Percentiles rank a stretch among this genome's conserved stretches.
These are phyloP conservation scores for Eupsilia transversa DNA, from an alignment of 2,888 invertebrate genomes.

Conservation along the genomic window DNA sequence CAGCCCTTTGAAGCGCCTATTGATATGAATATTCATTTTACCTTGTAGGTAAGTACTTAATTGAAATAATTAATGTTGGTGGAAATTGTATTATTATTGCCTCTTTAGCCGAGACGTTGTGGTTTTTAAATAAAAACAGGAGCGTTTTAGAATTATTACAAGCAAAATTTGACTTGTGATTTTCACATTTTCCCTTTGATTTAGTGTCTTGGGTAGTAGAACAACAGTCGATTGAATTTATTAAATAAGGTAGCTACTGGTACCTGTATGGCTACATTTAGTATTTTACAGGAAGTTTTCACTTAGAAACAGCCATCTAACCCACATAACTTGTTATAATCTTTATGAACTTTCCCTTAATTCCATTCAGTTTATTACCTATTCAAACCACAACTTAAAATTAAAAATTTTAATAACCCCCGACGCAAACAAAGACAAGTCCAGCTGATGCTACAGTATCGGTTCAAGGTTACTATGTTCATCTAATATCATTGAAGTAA, in stretches of 20 bases:
- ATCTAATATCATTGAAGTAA: too few species aligned
- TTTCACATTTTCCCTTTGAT: background rate
- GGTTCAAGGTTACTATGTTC: too few species aligned
- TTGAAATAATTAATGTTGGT: conserved; percentile 34
- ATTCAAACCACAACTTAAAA: conserved; percentile 11
- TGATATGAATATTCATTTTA: conserved; percentile 51
- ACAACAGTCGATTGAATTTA: too few species aligned
- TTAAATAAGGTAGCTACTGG: too few species aligned
- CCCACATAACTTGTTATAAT: background rate
- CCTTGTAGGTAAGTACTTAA: conserved; percentile 22
- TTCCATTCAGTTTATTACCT: conserved; percentile 4
- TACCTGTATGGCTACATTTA: background rate
- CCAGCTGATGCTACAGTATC: too few species aligned
- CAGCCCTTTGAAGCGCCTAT: conserved; percentile 21
- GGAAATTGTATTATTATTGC: conserved; percentile 39
- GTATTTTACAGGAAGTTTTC: background rate
- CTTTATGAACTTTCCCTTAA: background rate
- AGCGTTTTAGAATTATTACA: background rate
- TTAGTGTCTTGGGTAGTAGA: background rate
- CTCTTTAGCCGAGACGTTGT: background rate
- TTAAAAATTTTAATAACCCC: too few species aligned
- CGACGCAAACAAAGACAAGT: too few species aligned
- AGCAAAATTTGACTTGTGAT: background rate
- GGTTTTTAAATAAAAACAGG: conserved; percentile 21
- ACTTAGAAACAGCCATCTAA: too few species aligned